Conservation (phyloP, 2,888 invertebrate species). For the Polydrusus pterygomalis region DNA sequence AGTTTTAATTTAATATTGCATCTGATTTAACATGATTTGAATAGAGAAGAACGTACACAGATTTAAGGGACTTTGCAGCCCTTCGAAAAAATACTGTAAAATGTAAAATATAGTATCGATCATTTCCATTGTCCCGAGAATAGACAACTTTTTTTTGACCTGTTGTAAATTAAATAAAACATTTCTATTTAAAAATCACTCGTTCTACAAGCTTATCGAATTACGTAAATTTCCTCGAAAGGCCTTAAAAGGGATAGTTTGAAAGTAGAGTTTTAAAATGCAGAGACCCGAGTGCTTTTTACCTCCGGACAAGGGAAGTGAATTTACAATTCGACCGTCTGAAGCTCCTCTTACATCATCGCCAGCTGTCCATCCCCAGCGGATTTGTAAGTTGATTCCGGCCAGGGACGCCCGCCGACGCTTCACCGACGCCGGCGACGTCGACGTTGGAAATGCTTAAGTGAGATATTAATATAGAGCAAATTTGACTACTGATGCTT, state of each 20-base stretch:
- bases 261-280: constrained; percentile 68
- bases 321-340: constrained; percentile 71
- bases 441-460: constrained; percentile 21
- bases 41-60: too few species aligned
- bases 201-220: constrained; percentile 39
- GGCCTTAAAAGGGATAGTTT: constrained; percentile 57
- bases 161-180: neutral
- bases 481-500: neutral
- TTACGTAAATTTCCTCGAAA: constrained; percentile 52
- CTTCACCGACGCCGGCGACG: constrained; percentile 48
- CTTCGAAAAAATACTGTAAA: too few species aligned
- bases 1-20: too few species aligned
- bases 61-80: too few species aligned
- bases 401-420: constrained; percentile 46
- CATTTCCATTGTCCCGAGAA: neutral
- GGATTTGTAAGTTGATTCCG: constrained; percentile 71
- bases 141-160: too few species aligned
- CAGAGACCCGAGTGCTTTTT: constrained; percentile 71
- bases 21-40: too few species aligned
- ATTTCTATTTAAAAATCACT: constrained; percentile 18
- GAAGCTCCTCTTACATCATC: constrained; percentile 67
- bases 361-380: constrained; percentile 70
- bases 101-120: too few species aligned
- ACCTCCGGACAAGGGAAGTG: constrained; percentile 73
- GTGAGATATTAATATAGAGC: neutral